These are phyloP conservation scores for Noctua janthina DNA, from an alignment of 2,888 invertebrate genomes.

Conservation along the genomic window DNA sequence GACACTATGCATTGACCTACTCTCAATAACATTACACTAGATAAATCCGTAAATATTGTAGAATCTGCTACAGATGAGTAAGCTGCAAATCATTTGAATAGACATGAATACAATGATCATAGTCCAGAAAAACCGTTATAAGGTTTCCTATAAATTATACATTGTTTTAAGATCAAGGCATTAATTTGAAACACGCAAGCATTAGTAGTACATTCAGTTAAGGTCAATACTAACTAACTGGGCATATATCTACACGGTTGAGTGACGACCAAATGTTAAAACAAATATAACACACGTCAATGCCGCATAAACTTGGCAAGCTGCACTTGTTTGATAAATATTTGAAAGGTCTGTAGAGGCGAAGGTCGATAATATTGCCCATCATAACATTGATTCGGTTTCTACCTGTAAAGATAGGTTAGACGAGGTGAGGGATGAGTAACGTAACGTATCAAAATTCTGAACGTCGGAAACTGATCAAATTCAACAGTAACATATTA, in stretches of 20 bases:
- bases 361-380: slow-evolving; percentile 49
- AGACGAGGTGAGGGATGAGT: neutral
- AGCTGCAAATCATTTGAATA: slow-evolving; percentile 22
- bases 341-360: slow-evolving; percentile 54
- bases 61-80: slow-evolving; percentile 14
- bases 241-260: slow-evolving; percentile 42
- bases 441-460: slow-evolving; percentile 1
- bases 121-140: slow-evolving; percentile 49
- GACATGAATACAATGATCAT: slow-evolving; percentile 11
- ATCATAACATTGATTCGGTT: slow-evolving; percentile 27
- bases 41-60: slow-evolving; percentile 31
- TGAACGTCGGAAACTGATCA: neutral
- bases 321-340: slow-evolving; percentile 62
- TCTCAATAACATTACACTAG: slow-evolving; percentile 15
- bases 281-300: slow-evolving; percentile 68
- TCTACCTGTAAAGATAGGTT: slow-evolving; percentile 1
- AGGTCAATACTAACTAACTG: slow-evolving; percentile 56
- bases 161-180: slow-evolving; percentile 69
- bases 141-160: slow-evolving; percentile 55
- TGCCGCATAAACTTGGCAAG: slow-evolving; percentile 69
- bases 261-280: slow-evolving; percentile 60
- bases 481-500: slow-evolving; percentile 2
- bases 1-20: slow-evolving; percentile 46
- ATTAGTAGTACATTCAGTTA: slow-evolving; percentile 50
- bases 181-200: slow-evolving; percentile 61